These are phyloP conservation scores for Colius striatus DNA, from an alignment of 2,113 vertebrate species.

Conservation along the genomic window DNA sequence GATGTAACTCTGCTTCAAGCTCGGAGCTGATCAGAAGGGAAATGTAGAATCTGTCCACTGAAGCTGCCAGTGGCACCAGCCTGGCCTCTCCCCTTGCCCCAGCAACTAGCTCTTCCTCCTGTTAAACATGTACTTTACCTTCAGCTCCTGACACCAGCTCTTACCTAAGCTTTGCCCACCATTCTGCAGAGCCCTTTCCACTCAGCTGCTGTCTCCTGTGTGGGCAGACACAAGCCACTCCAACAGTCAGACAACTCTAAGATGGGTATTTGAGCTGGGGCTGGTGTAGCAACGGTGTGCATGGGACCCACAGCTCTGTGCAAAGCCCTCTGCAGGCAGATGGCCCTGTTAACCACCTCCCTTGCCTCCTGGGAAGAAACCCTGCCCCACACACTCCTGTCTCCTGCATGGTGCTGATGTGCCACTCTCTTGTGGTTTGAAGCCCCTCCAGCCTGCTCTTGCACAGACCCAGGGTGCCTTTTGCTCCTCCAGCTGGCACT, in stretches of 20 bases:
- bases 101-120: background rate
- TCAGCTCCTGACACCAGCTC: background rate
- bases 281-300: fast-evolving
- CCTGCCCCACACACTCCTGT: background rate
- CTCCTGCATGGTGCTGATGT: background rate
- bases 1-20: background rate
- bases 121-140: fast-evolving
- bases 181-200: background rate
- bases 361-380: background rate
- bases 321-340: background rate
- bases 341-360: background rate
- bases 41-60: background rate
- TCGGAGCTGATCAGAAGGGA: background rate
- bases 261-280: background rate
- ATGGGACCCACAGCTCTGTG: background rate
- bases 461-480: background rate
- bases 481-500: background rate
- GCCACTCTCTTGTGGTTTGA: background rate
- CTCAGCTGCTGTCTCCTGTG: fast-evolving
- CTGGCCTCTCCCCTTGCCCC: fast-evolving
- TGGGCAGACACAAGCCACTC: background rate
- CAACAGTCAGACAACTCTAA: background rate
- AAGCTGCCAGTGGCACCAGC: background rate
- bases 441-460: background rate
- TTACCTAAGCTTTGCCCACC: background rate